Evolutionary conservation across 2,113 vertebrate genomes (phyloP).

Genomic region (Ailurus styani): DNA sequence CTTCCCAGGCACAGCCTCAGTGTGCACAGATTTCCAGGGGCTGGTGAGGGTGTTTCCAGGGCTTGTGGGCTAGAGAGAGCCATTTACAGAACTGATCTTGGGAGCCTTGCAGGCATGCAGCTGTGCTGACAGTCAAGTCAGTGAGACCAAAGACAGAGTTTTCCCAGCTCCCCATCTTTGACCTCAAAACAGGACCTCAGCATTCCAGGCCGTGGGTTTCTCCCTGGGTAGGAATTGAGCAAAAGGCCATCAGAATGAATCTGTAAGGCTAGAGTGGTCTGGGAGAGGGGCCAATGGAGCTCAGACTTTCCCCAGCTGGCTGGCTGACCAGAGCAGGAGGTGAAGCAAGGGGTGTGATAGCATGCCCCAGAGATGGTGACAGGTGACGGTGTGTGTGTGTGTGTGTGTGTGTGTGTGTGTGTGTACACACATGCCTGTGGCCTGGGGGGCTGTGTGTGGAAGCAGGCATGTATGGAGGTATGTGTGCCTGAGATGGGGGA

Average conservation of each 20-base stretch:
- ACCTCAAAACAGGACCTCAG: neutral
- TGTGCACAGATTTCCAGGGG: neutral
- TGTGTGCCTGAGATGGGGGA: neutral
- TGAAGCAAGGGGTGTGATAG: neutral
- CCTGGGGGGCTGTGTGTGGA: too few species aligned
- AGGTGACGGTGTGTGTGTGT: neutral
- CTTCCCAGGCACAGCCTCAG: neutral
- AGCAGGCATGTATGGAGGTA: accelerated
- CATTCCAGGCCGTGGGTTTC: neutral
- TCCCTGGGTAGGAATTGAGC: neutral
- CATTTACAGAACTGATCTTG: neutral
- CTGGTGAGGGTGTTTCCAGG: neutral
- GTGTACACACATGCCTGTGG: neutral
- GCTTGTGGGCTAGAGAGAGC: neutral
- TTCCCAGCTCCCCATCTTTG: neutral
- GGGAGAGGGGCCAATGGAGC: neutral
- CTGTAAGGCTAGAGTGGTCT: neutral
- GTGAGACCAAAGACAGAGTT: neutral
- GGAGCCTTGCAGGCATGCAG: neutral
- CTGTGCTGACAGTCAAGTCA: neutral
- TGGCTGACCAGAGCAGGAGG: neutral
- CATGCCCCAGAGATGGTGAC: neutral
- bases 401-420: accelerated
- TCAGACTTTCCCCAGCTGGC: neutral
- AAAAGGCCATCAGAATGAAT: neutral